Base-by-base conservation (phyloP, 2,797 vertebrate species). In the Paguma larvata region DNA sequence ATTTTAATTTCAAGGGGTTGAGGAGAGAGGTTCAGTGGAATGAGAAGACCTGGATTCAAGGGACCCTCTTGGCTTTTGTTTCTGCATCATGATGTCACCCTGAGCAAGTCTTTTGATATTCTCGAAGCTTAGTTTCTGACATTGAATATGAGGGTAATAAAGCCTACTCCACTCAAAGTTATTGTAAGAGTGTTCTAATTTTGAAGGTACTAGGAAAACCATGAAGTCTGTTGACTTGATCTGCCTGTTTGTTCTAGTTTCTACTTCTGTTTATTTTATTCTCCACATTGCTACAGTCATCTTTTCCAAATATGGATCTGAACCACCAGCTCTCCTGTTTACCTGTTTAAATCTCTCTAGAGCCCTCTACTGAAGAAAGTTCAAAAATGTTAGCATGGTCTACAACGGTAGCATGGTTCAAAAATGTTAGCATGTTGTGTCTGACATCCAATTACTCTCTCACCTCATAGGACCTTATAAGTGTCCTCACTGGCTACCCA, bases 31-130 rank as follows among this genome's bases (percentile, higher is more conserved):
- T n/a, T 34, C 25, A 3, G 25, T 34, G 32, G 84, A 23, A n/a
- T 41, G 89, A 80, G 48, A 95, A 80, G 34, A n/a, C 62, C 41
- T n/a, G n/a, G 48, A 92, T 85, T 85, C 77, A 16, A 44, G 63
- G 25, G 16, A 5, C 12, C 3, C 0, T 62, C 63, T 89, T 67
- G 34, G 25, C 59, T 12, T 0, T 27, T 38, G 16, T 94, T 84
- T 93, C 77, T n/a, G 34, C 62, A 9, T 65, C 78, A 48, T 83
- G 63, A 11, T 25, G 44, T 30, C 63, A 72, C 82, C 41, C 73
- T n/a, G 15, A 34, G 34, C 14, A 78, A 80, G 44, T 63, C 59
- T 82, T 85, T 85, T 73, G 38, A 94, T 95, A 34, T 72, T 46
- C 44, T 15, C 19, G 62, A 72, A 93, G 79, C 44, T 89, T 41